Evolutionary conservation across 2,888 invertebrate species (phyloP).

Genomic region (Drosophila paracracens): DNA sequence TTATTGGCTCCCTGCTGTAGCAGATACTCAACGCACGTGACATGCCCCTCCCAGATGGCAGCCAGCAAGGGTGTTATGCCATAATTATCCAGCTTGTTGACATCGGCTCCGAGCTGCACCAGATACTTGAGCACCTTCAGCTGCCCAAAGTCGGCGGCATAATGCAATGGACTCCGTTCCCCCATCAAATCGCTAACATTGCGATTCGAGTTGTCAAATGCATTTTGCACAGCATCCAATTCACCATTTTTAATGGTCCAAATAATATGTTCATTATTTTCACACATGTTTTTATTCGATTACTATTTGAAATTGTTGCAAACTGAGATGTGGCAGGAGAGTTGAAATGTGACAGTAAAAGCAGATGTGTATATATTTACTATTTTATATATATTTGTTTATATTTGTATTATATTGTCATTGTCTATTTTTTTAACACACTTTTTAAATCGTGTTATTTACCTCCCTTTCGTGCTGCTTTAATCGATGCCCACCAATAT

Average conservation of each 20-base stretch:
- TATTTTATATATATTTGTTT: neutral
- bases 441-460: neutral
- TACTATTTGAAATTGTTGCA: neutral
- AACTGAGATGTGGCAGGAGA: slow-evolving; percentile 1
- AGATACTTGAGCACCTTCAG: slow-evolving; percentile 94
- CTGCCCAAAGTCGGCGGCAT: slow-evolving; percentile 98
- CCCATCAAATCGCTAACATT: slow-evolving; percentile 94
- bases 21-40: slow-evolving; percentile 94
- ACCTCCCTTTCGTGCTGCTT: neutral
- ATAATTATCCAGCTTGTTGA: slow-evolving; percentile 97
- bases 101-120: slow-evolving; percentile 94
- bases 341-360: neutral
- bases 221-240: slow-evolving; percentile 37
- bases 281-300: slow-evolving; percentile 15
- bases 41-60: slow-evolving; percentile 98
- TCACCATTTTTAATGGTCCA: slow-evolving; percentile 57
- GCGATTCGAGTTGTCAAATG: slow-evolving; percentile 38
- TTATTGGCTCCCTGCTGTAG: slow-evolving; percentile 88
- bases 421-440: neutral
- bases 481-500: neutral
- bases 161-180: slow-evolving; percentile 94
- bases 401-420: neutral
- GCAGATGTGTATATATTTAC: neutral
- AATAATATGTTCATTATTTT: slow-evolving; percentile 40
- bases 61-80: slow-evolving; percentile 96